These are phyloP conservation scores for Neopelma chrysocephalum DNA, from an alignment of 2,797 vertebrate species.

Conservation along the genomic window DNA sequence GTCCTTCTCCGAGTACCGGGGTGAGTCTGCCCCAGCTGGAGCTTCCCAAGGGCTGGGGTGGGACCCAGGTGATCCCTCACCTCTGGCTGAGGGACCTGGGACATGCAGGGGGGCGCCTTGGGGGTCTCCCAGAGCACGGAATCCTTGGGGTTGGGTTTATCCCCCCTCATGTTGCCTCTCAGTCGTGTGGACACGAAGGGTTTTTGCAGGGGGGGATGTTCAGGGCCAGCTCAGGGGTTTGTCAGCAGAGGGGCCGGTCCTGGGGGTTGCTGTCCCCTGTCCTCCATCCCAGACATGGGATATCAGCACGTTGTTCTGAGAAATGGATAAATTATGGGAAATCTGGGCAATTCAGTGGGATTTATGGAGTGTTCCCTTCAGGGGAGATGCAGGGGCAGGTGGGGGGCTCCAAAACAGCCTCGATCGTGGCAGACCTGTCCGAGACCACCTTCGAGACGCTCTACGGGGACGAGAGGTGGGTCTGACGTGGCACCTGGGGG, in stretches of 20 bases:
- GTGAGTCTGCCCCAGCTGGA: constrained; percentile 44
- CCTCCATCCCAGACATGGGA: not conserved
- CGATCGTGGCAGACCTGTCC: constrained; percentile 89
- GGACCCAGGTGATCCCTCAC: rapidly evolving
- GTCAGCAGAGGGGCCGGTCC: not conserved
- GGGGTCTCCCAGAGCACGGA: not conserved
- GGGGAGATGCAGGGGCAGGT: constrained; percentile 77
- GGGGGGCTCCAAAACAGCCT: constrained; percentile 85
- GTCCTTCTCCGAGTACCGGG: constrained; percentile 81
- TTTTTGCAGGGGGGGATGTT: not conserved
- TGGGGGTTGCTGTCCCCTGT: not conserved
- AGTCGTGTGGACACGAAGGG: rapidly evolving
- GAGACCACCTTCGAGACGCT: constrained; percentile 85
- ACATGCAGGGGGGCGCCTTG: not conserved
- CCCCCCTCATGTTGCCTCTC: rapidly evolving
- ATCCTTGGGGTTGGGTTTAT: no score
- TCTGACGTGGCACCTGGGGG: rapidly evolving
- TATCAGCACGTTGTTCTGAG: not conserved
- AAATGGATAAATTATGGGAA: no score
- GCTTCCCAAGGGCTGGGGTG: not conserved
- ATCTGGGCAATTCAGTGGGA: not conserved
- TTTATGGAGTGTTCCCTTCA: not conserved
- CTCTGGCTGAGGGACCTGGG: not conserved
- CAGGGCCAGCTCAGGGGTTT: not conserved
- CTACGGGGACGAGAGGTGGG: constrained; percentile 85